A percentile compares a stretch with the other conserved stretches of the same genome.
These are phyloP conservation scores for Myrmophylax atrothorax DNA, from an alignment of 2,113 vertebrate species.

Conservation along the genomic window DNA sequence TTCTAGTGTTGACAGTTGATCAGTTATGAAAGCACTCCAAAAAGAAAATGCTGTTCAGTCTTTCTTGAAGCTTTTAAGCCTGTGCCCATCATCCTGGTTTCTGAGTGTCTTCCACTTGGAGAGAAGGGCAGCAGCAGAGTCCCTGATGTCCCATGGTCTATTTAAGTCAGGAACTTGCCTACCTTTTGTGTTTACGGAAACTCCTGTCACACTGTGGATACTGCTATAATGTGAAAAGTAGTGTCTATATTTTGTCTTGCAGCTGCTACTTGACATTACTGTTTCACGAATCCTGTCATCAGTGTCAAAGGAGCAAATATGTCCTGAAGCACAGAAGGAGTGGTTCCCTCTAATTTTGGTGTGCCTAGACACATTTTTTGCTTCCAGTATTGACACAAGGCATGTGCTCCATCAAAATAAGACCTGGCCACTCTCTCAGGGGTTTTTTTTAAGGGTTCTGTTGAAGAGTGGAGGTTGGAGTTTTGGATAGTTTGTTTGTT, in stretches of 20 bases:
- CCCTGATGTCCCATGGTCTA: not conserved
- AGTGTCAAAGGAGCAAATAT: not conserved
- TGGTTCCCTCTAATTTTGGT: not conserved
- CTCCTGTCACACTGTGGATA: not conserved
- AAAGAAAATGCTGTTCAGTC: not conserved
- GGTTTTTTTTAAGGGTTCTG: not conserved
- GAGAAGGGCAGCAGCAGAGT: not conserved
- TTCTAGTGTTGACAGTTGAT: not conserved
- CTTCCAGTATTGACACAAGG: not conserved
- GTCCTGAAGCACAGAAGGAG: not conserved
- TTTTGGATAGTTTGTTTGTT: not conserved
- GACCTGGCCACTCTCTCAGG: not conserved
- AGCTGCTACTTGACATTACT: not conserved
- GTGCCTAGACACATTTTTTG: not conserved
- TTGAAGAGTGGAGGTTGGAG: fast-evolving
- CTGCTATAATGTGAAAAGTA: not conserved
- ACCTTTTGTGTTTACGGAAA: not conserved
- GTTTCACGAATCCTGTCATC: not conserved
- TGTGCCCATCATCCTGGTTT: not conserved
- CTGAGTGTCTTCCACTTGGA: not conserved
- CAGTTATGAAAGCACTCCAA: not conserved
- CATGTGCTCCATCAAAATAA: not conserved
- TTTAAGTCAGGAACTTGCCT: not conserved
- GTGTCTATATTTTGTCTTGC: not conserved
- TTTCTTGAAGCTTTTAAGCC: not conserved